phyloP scores from a whole-genome alignment of 2,797 vertebrate species.

The Falco columbarius region DNA sequence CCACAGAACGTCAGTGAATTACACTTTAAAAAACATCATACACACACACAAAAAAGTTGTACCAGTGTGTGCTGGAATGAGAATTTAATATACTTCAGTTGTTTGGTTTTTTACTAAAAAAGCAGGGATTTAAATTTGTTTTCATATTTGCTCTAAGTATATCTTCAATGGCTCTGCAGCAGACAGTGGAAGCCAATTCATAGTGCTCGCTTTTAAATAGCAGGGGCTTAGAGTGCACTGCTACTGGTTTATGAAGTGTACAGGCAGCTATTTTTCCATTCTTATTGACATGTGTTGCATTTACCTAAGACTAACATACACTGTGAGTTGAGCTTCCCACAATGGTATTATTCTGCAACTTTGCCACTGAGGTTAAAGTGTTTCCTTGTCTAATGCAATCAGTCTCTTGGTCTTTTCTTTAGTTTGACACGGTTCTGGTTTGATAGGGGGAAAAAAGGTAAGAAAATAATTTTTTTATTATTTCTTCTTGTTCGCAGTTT shows the following conservation, averaged over 20 bases:
- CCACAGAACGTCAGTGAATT: neutral
- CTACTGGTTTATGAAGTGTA: neutral
- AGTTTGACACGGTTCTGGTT: neutral
- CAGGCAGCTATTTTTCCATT: neutral
- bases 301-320: neutral
- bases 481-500: conserved; percentile 69
- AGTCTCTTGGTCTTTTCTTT: neutral
- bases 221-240: neutral
- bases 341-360: neutral
- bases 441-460: neutral
- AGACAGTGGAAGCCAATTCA: neutral
- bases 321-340: neutral
- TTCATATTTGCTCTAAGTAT: neutral
- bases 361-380: neutral
- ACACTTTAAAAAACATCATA: neutral
- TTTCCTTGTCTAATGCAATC: neutral
- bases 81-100: neutral
- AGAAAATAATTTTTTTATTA: neutral
- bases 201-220: neutral
- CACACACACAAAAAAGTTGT: neutral
- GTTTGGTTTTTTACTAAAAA: neutral
- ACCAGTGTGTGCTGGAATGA: neutral
- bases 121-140: neutral
- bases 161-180: neutral
- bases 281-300: neutral